These are phyloP conservation scores for Plebejus argus DNA, from an alignment of 2,888 invertebrate genomes.

Conservation along the genomic window DNA sequence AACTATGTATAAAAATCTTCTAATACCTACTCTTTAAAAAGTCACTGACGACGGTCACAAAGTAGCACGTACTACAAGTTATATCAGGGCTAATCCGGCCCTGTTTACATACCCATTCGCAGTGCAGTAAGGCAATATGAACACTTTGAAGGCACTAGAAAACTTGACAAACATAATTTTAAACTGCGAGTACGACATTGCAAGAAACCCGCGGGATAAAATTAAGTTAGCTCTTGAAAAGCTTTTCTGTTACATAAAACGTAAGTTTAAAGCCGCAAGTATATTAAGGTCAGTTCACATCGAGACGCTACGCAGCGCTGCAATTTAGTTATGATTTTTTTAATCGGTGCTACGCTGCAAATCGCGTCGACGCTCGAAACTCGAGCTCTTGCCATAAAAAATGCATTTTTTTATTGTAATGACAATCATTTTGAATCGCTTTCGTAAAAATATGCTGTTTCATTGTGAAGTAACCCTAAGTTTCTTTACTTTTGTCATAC, in stretches of 20 bases:
- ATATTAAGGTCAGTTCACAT: background rate
- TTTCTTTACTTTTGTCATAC: background rate
- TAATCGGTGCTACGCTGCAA: background rate
- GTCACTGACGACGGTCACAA: background rate
- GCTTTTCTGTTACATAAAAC: background rate
- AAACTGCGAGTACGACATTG: background rate
- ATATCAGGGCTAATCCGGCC: background rate
- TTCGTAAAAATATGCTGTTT: too few relatives aligned
- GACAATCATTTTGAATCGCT: too few relatives aligned
- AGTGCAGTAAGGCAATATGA: background rate
- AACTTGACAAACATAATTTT: constrained; percentile 2
- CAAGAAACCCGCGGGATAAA: background rate
- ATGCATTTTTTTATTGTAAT: too few relatives aligned
- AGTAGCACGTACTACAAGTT: background rate
- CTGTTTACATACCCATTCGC: background rate
- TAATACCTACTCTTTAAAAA: background rate
- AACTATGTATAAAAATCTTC: background rate
- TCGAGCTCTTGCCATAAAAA: too few relatives aligned
- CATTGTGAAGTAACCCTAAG: too few relatives aligned
- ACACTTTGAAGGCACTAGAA: background rate
- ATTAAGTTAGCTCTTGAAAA: constrained; percentile 8
- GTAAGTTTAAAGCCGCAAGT: background rate
- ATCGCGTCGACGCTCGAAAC: too few relatives aligned
- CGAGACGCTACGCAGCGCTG: background rate
- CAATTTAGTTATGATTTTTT: background rate